Evolutionary conservation across 1,140 invertebrate genomes (phyloP).

Genomic region (Monochamus saltuarius): DNA sequence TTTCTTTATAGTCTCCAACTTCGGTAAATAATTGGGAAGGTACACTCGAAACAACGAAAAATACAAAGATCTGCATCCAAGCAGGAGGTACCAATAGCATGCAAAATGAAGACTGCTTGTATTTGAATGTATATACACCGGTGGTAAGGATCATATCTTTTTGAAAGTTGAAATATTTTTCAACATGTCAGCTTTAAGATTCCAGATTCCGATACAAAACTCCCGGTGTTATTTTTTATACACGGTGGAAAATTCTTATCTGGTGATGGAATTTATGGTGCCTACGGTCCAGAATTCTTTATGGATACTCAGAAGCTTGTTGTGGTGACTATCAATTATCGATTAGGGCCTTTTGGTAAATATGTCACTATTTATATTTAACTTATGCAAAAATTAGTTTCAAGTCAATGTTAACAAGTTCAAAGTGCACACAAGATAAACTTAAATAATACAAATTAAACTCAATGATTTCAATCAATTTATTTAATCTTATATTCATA

Average conservation of each 20-base stretch:
- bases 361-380: no score
- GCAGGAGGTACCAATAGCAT: not conserved
- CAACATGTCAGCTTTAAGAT: not conserved
- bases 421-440: no score
- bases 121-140: not conserved
- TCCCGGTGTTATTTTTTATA: slow-evolving; percentile 25
- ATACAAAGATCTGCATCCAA: not conserved
- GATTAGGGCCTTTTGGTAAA: slow-evolving; percentile 27
- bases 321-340: slow-evolving; percentile 24
- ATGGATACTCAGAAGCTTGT: slow-evolving; percentile 17
- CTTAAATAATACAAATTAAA: no score
- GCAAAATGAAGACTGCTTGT: not conserved
- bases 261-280: slow-evolving; percentile 19
- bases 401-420: no score
- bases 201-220: not conserved
- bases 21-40: not conserved
- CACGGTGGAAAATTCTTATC: slow-evolving; percentile 23
- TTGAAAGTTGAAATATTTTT: not conserved
- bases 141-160: not conserved
- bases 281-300: slow-evolving; percentile 17
- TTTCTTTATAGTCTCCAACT: no score
- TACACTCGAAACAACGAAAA: not conserved
- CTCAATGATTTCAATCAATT: no score
- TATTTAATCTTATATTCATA: no score
- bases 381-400: no score